phyloP scores from a whole-genome alignment of 2,113 vertebrate genomes.

The Strix uralensis region DNA sequence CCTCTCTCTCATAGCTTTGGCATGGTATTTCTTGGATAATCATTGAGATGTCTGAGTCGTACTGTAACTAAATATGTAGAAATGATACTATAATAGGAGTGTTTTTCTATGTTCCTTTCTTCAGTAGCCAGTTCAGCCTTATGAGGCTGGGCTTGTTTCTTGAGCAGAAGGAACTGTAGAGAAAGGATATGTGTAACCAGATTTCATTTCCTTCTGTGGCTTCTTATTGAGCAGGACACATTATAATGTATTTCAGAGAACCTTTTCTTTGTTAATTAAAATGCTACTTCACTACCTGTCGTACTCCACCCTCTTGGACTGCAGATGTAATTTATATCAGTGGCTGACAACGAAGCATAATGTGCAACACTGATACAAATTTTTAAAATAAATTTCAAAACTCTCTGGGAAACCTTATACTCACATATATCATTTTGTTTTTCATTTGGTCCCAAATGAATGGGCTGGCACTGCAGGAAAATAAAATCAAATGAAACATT shows the following conservation, averaged over 20 bases:
- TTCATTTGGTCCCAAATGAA: neutral
- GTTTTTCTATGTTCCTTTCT: neutral
- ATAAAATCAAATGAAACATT: constrained; percentile 7
- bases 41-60: neutral
- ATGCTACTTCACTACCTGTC: neutral
- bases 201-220: neutral
- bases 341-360: neutral
- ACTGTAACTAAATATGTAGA: neutral
- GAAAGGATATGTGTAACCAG: neutral
- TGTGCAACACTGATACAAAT: neutral
- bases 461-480: neutral
- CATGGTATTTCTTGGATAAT: neutral
- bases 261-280: neutral
- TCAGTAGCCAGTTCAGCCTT: neutral
- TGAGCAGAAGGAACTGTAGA: neutral
- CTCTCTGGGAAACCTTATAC: neutral
- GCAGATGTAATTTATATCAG: neutral
- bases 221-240: neutral
- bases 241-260: neutral
- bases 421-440: neutral
- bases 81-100: neutral
- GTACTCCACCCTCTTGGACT: neutral
- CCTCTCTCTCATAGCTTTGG: neutral
- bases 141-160: neutral
- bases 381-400: constrained; percentile 29